A percentile compares a stretch with the other conserved stretches of the same genome.
These are phyloP conservation scores for Coracopsis vasa DNA, from an alignment of 2,113 vertebrate genomes.

Conservation along the genomic window DNA sequence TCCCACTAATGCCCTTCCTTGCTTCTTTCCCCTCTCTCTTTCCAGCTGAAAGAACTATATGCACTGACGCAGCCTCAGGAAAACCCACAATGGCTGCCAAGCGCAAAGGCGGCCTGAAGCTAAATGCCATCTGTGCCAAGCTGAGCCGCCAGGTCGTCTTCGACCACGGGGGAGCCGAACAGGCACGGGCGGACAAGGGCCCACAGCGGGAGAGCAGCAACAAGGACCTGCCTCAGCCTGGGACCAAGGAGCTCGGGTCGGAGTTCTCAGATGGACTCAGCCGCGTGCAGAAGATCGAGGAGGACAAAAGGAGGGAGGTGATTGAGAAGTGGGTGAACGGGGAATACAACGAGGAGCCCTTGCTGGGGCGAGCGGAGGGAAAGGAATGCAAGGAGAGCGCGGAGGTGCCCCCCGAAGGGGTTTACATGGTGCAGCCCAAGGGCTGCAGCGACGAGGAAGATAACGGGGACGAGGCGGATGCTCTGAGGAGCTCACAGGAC, in stretches of 20 bases:
- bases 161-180: slow-evolving; percentile 83
- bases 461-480: slow-evolving; percentile 77
- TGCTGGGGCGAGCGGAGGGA: slow-evolving; percentile 58
- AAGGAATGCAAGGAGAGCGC: slow-evolving; percentile 75
- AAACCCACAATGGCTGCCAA: slow-evolving; percentile 98
- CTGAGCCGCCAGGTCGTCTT: slow-evolving; percentile 97
- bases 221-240: slow-evolving; percentile 82
- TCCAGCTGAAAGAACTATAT: slow-evolving; percentile 96
- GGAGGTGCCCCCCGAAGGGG: slow-evolving; percentile 89
- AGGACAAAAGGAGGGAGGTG: slow-evolving; percentile 95
- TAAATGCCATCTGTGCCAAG: slow-evolving; percentile 99
- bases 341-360: slow-evolving; percentile 89
- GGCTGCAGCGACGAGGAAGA: slow-evolving; percentile 97
- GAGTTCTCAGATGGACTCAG: slow-evolving; percentile 79
- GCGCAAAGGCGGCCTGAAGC: slow-evolving; percentile 99
- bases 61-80: slow-evolving; percentile 95
- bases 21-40: slow-evolving; percentile 7
- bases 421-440: slow-evolving; percentile 98
- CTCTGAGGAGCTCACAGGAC: slow-evolving; percentile 74
- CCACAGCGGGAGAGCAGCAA: slow-evolving; percentile 77
- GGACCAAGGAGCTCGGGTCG: slow-evolving; percentile 73
- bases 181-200: slow-evolving; percentile 80
- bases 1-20: slow-evolving; percentile 31
- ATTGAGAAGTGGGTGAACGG: slow-evolving; percentile 99
- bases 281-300: slow-evolving; percentile 84